phyloP scores from a whole-genome alignment of 2,797 vertebrate species.

The Poecile montanus region DNA sequence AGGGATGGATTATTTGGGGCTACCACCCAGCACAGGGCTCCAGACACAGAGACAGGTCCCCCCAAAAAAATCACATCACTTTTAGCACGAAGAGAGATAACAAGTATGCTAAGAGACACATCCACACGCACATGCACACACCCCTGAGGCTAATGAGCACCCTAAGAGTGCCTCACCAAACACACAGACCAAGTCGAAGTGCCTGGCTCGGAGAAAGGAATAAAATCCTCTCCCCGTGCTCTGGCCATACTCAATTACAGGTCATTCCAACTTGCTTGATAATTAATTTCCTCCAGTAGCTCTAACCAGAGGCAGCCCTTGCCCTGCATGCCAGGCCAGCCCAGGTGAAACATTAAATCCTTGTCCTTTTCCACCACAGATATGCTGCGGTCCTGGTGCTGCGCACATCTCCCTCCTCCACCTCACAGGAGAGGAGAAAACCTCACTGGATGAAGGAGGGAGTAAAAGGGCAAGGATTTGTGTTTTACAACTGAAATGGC shows the following conservation, averaged over 20 bases:
- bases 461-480: neutral
- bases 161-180: neutral
- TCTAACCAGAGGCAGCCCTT: neutral
- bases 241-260: neutral
- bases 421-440: neutral
- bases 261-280: constrained; percentile 7
- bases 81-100: rapidly evolving
- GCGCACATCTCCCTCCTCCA: neutral
- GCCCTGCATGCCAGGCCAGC: neutral
- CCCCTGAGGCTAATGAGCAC: neutral
- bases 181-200: neutral
- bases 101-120: neutral
- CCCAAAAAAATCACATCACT: neutral
- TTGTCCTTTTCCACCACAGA: constrained; percentile 14
- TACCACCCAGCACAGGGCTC: neutral
- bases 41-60: neutral
- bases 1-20: neutral
- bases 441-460: neutral
- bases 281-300: constrained; percentile 33
- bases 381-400: rapidly evolving
- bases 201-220: neutral
- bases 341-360: constrained; percentile 43
- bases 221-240: rapidly evolving
- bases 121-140: neutral
- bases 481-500: neutral